A percentile compares a stretch with the other conserved stretches of the same genome.
Conservation (phyloP, 2,797 vertebrate genomes). For the Halcyon chelicuti region DNA sequence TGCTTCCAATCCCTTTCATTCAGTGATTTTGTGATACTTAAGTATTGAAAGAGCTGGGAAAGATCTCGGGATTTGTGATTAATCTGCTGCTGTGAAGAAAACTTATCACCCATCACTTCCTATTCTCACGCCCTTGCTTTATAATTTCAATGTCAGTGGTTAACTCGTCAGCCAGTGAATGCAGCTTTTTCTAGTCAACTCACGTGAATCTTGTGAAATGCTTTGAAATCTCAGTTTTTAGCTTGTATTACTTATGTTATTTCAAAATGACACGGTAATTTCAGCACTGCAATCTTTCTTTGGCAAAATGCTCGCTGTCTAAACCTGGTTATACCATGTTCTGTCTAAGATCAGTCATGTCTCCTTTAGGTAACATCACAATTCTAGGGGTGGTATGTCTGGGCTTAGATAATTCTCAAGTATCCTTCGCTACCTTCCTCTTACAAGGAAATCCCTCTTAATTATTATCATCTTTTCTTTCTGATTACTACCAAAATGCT, state of each 20-base stretch:
- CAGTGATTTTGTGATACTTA: not conserved
- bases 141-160: not conserved
- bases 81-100: not conserved
- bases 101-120: not conserved
- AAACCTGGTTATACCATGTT: not conserved
- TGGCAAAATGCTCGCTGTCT: not conserved
- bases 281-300: not conserved
- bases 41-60: not conserved
- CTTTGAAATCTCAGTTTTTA: not conserved
- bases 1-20: too few species aligned
- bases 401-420: not conserved
- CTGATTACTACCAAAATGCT: not conserved
- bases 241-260: not conserved
- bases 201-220: not conserved
- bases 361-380: not conserved
- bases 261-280: not conserved
- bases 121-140: not conserved
- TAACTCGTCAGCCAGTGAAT: not conserved
- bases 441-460: not conserved
- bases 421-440: not conserved
- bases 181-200: not conserved
- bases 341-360: not conserved
- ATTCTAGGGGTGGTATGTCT: not conserved
- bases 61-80: not conserved
- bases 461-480: not conserved